phyloP scores from a whole-genome alignment of 2,113 vertebrate species.

The Poecile atricapillus region DNA sequence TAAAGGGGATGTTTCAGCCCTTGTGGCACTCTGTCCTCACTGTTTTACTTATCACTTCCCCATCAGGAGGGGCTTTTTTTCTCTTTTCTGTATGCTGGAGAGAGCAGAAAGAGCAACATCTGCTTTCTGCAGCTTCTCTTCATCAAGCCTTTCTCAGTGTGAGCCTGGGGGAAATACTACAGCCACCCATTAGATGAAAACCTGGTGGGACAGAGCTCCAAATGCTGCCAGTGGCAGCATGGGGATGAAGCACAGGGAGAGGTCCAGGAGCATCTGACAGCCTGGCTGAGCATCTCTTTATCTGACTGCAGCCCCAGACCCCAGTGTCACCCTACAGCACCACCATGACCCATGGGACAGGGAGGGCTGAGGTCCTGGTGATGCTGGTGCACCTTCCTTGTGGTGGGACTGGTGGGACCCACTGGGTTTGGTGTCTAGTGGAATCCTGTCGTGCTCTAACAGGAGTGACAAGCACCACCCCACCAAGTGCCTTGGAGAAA shows the following conservation, averaged over 20 bases:
- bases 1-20: background rate
- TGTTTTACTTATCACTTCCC: background rate
- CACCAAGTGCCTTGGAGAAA: background rate
- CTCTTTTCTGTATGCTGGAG: background rate
- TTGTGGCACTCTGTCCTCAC: rapidly evolving
- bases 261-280: background rate
- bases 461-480: background rate
- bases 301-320: background rate
- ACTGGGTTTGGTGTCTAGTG: background rate
- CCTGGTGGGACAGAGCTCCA: background rate
- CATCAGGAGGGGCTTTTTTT: background rate
- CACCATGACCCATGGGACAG: rapidly evolving
- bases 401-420: background rate
- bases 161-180: background rate
- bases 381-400: background rate
- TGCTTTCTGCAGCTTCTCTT: background rate
- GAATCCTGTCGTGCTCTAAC: background rate
- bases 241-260: background rate
- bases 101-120: background rate
- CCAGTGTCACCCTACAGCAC: rapidly evolving
- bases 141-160: background rate
- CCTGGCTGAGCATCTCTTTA: background rate
- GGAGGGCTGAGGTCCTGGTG: background rate
- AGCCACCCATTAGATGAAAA: background rate
- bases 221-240: background rate